Percentiles rank a stretch among this genome's conserved stretches.
Evolutionary conservation across 2,797 vertebrate genomes (phyloP).

Genomic region (Labroides dimidiatus): DNA sequence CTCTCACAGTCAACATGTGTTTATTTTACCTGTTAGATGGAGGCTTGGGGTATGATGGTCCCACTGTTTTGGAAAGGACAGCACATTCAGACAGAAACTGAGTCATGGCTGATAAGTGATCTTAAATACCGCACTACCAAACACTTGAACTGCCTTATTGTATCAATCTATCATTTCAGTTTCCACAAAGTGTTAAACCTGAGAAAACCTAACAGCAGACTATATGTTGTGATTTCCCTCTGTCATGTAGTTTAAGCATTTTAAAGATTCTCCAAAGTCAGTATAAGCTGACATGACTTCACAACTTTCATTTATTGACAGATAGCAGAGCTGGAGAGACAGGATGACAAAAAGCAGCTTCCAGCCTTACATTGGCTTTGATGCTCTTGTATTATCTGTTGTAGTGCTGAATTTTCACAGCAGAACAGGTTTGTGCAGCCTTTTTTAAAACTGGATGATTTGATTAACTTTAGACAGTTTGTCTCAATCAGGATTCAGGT

Average conservation of each 20-base stretch:
- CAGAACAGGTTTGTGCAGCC: neutral
- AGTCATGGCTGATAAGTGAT: too few species aligned
- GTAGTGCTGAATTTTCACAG: neutral
- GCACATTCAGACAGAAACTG: too few species aligned
- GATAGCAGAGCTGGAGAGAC: slow-evolving; percentile 1
- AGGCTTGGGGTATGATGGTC: too few species aligned
- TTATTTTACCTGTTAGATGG: too few species aligned
- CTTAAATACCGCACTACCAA: too few species aligned
- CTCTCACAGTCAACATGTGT: too few species aligned
- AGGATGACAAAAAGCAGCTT: slow-evolving; percentile 13
- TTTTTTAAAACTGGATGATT: neutral
- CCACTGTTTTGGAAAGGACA: too few species aligned
- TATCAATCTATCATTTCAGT: too few species aligned
- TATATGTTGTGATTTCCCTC: neutral
- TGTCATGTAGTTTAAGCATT: slow-evolving; percentile 20
- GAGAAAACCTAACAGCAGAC: neutral
- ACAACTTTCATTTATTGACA: slow-evolving; percentile 8
- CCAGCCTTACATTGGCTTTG: slow-evolving; percentile 3
- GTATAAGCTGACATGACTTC: slow-evolving; percentile 6
- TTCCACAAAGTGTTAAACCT: too few species aligned
- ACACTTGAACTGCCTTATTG: too few species aligned
- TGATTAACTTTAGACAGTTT: too few species aligned
- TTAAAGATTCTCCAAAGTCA: slow-evolving; percentile 18
- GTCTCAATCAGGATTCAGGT: too few species aligned
- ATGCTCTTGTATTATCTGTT: neutral